Evolutionary conservation across 2,113 vertebrate species (phyloP).

Genomic region (Condylura cristata): DNA sequence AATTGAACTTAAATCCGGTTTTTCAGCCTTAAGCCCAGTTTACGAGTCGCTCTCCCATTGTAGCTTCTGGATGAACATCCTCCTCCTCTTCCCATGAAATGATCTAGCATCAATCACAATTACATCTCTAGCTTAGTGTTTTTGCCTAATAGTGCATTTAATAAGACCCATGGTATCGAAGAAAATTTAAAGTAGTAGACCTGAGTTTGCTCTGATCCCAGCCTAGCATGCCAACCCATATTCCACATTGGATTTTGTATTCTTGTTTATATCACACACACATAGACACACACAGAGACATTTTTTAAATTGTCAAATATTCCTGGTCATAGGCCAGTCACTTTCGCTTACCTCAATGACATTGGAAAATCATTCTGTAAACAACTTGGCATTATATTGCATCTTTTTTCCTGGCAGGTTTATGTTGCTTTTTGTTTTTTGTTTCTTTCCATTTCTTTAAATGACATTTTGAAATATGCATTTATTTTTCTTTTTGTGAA

Average conservation of each 20-base stretch:
- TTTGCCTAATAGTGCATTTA: conserved; percentile 80
- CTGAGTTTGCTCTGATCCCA: conserved; percentile 74
- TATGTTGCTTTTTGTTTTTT: not conserved
- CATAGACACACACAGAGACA: not conserved
- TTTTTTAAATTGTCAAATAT: conserved; percentile 17
- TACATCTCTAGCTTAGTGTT: conserved; percentile 73
- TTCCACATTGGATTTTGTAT: not conserved
- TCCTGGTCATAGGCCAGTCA: not conserved
- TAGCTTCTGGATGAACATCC: not conserved
- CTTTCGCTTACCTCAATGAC: conserved; percentile 24
- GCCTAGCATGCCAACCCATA: conserved; percentile 36
- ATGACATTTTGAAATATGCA: conserved; percentile 64
- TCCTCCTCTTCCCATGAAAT: conserved; percentile 51
- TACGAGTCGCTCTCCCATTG: too few species aligned
- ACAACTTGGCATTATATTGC: not conserved
- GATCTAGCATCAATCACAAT: conserved; percentile 73
- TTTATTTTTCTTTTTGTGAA: conserved; percentile 64
- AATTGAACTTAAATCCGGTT: not conserved
- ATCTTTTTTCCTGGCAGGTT: conserved; percentile 40
- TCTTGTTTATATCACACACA: not conserved
- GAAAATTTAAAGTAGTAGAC: conserved; percentile 75
- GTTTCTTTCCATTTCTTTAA: conserved; percentile 56
- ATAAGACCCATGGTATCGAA: conserved; percentile 73
- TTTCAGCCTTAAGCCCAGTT: not conserved
- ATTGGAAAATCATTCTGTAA: conserved; percentile 12